These are phyloP conservation scores for Crypturellus undulatus DNA, from an alignment of 2,113 vertebrate species.

Conservation along the genomic window DNA sequence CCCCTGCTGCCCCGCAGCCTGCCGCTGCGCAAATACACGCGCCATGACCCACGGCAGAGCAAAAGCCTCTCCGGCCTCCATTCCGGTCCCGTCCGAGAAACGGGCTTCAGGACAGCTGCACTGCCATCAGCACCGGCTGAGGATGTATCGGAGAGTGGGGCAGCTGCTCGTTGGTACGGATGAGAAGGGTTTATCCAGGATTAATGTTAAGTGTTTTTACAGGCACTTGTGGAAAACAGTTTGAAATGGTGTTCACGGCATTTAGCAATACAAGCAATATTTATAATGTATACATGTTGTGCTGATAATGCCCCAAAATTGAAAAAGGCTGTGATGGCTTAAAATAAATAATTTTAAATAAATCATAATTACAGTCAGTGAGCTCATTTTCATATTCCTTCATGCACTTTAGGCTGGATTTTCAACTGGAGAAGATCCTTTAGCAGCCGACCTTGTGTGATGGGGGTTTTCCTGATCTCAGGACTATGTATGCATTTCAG, in stretches of 20 bases:
- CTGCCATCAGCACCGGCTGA: accelerated
- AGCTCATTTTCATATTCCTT: background rate
- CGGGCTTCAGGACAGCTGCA: accelerated
- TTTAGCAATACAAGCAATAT: background rate
- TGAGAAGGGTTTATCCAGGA: background rate
- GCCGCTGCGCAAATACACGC: background rate
- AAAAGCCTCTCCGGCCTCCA: accelerated
- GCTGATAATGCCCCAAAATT: background rate
- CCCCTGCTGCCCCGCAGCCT: background rate
- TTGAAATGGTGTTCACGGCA: background rate
- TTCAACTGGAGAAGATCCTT: background rate
- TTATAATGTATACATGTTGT: background rate
- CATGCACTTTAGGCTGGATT: background rate
- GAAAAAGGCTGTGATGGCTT: background rate
- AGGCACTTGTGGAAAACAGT: background rate
- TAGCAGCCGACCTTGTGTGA: too few species aligned
- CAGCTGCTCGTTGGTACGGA: background rate
- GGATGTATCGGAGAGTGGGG: accelerated
- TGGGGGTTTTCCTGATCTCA: too few species aligned
- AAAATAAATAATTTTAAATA: background rate
- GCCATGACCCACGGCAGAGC: too few species aligned
- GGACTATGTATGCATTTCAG: too few species aligned
- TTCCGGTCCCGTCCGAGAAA: background rate
- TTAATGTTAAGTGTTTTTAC: background rate
- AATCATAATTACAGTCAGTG: background rate